These are phyloP conservation scores for Solea solea DNA, from an alignment of 2,113 vertebrate species.

Conservation along the genomic window DNA sequence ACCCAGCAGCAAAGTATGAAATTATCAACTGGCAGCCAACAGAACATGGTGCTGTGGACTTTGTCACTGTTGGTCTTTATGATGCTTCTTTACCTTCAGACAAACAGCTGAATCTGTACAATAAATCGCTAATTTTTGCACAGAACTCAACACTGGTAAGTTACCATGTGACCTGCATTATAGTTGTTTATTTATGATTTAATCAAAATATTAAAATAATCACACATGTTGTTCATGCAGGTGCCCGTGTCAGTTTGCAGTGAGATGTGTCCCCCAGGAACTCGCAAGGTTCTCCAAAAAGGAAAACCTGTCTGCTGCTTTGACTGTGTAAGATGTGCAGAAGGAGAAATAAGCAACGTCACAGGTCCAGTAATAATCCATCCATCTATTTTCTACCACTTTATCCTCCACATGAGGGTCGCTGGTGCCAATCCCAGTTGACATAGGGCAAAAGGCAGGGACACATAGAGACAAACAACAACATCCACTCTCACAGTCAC, in stretches of 20 bases:
- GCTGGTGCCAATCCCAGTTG: too few relatives aligned
- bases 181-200: background rate
- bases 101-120: background rate
- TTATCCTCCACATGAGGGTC: too few relatives aligned
- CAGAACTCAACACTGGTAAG: background rate
- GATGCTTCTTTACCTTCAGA: constrained; percentile 73
- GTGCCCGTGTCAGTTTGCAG: constrained; percentile 82
- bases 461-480: too few relatives aligned
- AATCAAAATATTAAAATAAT: background rate
- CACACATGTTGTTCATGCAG: constrained; percentile 19
- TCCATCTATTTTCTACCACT: too few relatives aligned
- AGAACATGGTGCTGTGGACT: constrained; percentile 61
- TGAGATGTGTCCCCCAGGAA: constrained; percentile 77
- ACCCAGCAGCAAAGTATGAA: constrained; percentile 81
- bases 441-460: too few relatives aligned
- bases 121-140: background rate
- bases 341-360: constrained; percentile 79
- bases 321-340: constrained; percentile 80
- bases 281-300: constrained; percentile 76
- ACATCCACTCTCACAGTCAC: too few relatives aligned
- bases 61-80: constrained; percentile 75
- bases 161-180: too few relatives aligned
- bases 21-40: constrained; percentile 79
- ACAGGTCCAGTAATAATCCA: constrained; percentile 64
- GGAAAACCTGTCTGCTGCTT: constrained; percentile 81